Evolutionary conservation across 2,888 invertebrate species (phyloP).

Genomic region (Loripinus fragilis): DNA sequence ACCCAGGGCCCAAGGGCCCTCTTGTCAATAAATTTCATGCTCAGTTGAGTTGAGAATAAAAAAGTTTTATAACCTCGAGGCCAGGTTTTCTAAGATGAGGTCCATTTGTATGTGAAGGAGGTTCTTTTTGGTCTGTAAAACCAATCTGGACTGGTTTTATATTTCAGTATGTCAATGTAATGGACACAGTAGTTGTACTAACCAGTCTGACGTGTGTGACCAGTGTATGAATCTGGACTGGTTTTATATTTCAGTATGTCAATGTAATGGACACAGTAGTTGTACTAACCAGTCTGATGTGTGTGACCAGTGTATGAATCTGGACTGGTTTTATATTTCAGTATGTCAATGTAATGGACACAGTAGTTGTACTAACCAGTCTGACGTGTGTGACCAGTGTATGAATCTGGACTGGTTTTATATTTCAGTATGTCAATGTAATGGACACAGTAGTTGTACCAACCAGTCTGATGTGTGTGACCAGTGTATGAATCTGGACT

Average conservation of each 20-base stretch:
- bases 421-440: conserved; percentile 90
- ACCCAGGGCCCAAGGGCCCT: too few species aligned
- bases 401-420: conserved; percentile 86
- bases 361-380: conserved; percentile 89
- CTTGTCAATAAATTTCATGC: too few species aligned
- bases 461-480: conserved; percentile 88
- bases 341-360: conserved; percentile 97
- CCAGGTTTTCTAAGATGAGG: too few species aligned
- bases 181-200: conserved; percentile 93
- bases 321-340: conserved; percentile 79
- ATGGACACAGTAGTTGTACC: conserved; percentile 94
- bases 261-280: conserved; percentile 98
- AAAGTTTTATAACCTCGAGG: too few species aligned
- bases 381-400: conserved; percentile 90
- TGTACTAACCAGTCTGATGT: conserved; percentile 87
- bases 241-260: conserved; percentile 83
- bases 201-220: conserved; percentile 88
- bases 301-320: conserved; percentile 93
- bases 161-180: conserved; percentile 91
- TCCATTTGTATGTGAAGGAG: too few species aligned
- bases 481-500: conserved; percentile 90
- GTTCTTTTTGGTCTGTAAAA: too few species aligned
- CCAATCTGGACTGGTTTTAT: not conserved
- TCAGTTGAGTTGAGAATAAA: too few species aligned
- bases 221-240: conserved; percentile 88